Conservation (phyloP, 2,888 invertebrate species). For the Aradus depressus region DNA sequence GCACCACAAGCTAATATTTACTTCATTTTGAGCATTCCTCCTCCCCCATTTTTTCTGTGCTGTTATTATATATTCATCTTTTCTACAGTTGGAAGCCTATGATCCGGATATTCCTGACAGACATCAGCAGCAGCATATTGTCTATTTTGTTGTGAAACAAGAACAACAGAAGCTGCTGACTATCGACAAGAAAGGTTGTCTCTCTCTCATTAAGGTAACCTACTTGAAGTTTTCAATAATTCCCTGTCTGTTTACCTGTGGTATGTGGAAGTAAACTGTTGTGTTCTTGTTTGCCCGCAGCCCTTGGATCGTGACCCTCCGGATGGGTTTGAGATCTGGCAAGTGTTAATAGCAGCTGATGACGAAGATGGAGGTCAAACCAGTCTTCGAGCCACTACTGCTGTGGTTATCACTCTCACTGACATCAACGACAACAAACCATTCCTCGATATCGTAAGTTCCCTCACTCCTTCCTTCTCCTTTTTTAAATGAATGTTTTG, state of each 20-base stretch:
- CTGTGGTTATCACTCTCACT: constrained; percentile 49
- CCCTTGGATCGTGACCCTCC: constrained; percentile 84
- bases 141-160: constrained; percentile 59
- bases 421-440: constrained; percentile 96
- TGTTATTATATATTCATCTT: constrained; percentile 7
- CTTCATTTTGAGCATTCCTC: too few species aligned
- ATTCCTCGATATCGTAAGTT: constrained; percentile 62
- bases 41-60: too few species aligned
- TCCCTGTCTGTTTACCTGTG: neutral
- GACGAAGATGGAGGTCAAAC: constrained; percentile 53
- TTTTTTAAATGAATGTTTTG: neutral
- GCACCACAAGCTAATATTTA: too few species aligned
- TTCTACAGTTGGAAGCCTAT: constrained; percentile 53
- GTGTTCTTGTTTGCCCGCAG: constrained; percentile 38
- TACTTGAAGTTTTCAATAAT: neutral
- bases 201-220: constrained; percentile 48
- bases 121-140: constrained; percentile 62
- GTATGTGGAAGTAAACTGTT: constrained; percentile 1
- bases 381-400: constrained; percentile 47
- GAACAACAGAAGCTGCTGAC: constrained; percentile 58
- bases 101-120: constrained; percentile 77
- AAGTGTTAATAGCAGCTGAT: constrained; percentile 58
- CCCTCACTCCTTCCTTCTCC: too few species aligned
- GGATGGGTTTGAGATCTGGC: constrained; percentile 68
- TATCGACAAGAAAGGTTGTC: constrained; percentile 65